Evolutionary conservation across 92 coral and sea anemone species (phyloP), one percentile per base, ranked within the genome.

Genomic region (Pocillopora grandis): DNA sequence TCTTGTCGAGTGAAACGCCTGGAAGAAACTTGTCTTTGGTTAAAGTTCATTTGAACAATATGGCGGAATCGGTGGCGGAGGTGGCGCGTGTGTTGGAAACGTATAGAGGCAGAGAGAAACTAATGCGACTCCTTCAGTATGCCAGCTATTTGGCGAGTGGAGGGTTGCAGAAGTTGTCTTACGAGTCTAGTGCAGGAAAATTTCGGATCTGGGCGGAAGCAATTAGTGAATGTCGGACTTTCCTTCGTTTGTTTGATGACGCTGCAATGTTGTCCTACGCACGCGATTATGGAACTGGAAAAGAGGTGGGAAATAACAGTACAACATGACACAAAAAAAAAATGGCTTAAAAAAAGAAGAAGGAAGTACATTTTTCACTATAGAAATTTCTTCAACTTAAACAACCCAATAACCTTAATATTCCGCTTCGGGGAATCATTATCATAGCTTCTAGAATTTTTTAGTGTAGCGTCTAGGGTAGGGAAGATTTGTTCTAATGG

Each of bases 241-340:
- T 92, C 6, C 86, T 94, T 71, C 88, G 98, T 20, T 88, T 94
- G 85, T 94, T 94, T 83, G 98, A 94, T 82, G 98, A 94, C 60
- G 87, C 92, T 42, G 92, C 98, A 35, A 91, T 91, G 98, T 75
- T 87, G 21, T 63, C 85, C 8, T 85, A 82, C 65, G 90, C 92
- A 17, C 75, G 73, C 37, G 71, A 79, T 52, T 91, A 84, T 84
- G 98, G 98, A 48, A 72, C 92, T 31, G 98, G 98, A 27, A 83
- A 82, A 23, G 85, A 91, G 95, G 97, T 93, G 86, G 10, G 86
- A 5, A 31, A 66, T 5, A 69, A 14, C 56, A 33, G 4, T 15
- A 16, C 0, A 62, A 64, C 27, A 64, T 20, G 9, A 64, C 1
- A 27, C 31, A 27, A 27, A 27, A 27, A 27, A 0, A 27, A 27